Percentiles rank a stretch among this genome's conserved stretches.
Evolutionary conservation across 2,888 invertebrate genomes (phyloP).

Genomic region (Philaethria dido): DNA sequence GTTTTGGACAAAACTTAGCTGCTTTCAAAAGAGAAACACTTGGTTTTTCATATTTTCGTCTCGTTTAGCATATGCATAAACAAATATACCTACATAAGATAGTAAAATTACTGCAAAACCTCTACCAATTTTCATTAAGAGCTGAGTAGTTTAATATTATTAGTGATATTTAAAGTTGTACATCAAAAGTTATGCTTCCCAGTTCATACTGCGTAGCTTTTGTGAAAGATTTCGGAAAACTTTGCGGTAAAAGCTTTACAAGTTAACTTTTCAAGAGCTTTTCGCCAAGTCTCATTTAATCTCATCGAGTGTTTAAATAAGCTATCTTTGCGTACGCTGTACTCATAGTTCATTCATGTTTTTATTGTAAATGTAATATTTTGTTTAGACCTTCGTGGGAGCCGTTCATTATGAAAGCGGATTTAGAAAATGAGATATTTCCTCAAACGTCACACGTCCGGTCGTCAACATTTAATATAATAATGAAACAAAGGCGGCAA

Average conservation of each 20-base stretch:
- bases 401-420: slow-evolving; percentile 31
- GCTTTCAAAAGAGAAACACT: slow-evolving; percentile 41
- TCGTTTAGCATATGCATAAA: not conserved
- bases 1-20: slow-evolving; percentile 43
- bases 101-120: not conserved
- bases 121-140: not conserved
- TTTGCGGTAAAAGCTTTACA: slow-evolving; percentile 9
- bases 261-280: slow-evolving; percentile 4
- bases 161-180: slow-evolving; percentile 5
- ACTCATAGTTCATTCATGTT: slow-evolving; percentile 1
- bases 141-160: not conserved
- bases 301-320: not conserved
- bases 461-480: slow-evolving; percentile 61
- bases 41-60: slow-evolving; percentile 28
- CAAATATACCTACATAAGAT: not conserved
- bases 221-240: slow-evolving; percentile 22
- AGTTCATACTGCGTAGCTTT: slow-evolving; percentile 1
- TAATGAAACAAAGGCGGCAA: slow-evolving; percentile 68
- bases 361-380: slow-evolving; percentile 1
- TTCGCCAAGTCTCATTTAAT: slow-evolving; percentile 9
- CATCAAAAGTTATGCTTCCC: not conserved
- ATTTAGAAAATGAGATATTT: slow-evolving; percentile 45
- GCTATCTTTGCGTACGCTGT: not conserved
- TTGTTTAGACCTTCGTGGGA: not conserved
- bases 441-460: slow-evolving; percentile 43